These are phyloP conservation scores for Perccottus glenii DNA, from an alignment of 2,113 vertebrate genomes.

Conservation along the genomic window DNA sequence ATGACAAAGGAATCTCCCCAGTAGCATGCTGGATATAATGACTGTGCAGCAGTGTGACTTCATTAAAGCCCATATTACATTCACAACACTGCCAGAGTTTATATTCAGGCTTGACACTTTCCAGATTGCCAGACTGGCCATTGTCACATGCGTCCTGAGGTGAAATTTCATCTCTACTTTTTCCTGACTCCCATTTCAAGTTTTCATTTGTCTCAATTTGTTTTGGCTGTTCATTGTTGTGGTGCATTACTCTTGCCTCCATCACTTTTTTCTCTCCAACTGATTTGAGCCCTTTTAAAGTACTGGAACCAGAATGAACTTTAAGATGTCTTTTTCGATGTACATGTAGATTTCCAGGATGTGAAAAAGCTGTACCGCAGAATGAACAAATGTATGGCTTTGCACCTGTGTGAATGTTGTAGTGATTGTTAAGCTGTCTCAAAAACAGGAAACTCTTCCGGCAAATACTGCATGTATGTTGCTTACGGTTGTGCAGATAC, in stretches of 20 bases:
- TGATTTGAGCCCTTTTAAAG: not conserved
- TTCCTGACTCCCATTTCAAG: not conserved
- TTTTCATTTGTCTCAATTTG: not conserved
- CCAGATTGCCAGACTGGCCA: not conserved
- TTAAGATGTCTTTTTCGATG: conserved; percentile 44
- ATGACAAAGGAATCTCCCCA: conserved; percentile 64
- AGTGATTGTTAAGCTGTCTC: conserved; percentile 28
- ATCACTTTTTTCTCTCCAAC: not conserved
- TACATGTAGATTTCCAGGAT: conserved; percentile 13
- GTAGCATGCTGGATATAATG: conserved; percentile 78
- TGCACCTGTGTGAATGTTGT: conserved; percentile 22
- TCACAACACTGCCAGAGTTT: conserved; percentile 68
- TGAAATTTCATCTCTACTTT: not conserved
- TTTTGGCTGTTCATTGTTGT: not conserved
- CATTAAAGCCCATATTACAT: conserved; percentile 69
- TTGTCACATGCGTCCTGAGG: not conserved
- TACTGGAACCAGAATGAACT: not conserved
- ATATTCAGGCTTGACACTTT: conserved; percentile 8
- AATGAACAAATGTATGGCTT: conserved; percentile 42
- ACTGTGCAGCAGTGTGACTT: conserved; percentile 63
- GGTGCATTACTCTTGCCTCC: not conserved
- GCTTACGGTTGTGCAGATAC: conserved; percentile 45
- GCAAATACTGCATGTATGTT: conserved; percentile 45
- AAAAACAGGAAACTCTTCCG: conserved; percentile 23
- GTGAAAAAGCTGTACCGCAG: conserved; percentile 48